Evolutionary conservation across 2,888 invertebrate species (phyloP), one percentile per base, ranked within the genome.

Genomic region (Carterocephalus palaemon): DNA sequence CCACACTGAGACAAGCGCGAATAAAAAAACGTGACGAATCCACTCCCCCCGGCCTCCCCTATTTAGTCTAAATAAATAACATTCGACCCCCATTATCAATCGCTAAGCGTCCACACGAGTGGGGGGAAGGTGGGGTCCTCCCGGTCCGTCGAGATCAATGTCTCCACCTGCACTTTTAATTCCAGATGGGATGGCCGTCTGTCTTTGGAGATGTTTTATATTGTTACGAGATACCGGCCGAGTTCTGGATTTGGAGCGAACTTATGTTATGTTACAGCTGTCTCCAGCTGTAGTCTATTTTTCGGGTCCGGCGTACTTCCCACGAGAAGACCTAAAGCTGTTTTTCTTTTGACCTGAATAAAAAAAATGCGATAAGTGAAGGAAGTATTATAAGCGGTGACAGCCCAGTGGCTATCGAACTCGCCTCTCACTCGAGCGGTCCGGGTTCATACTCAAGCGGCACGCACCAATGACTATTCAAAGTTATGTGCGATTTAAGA

Each of bases 111-210:
- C 52, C 52, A 50, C 50, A 51, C 52, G 47, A 48, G 61, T 49
- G 57, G 39, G 55, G 53, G 52, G 56, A 54, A 48, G 55, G 57
- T 49, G 59, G 55, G 59, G 54, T 64, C 71, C 74, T 72, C 75
- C 77, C 76, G 64, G 72, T 76, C 77, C 76, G 64, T 36, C 31
- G 82, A 81, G 85, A 85, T 84, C 86, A 85, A 84, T 78, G 73
- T 64, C 73, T 72, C 80, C 82, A 86, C 85, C 83, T 87, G 84
- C 80, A 84, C 75, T 85, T 86, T 85, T 86, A 83, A 81, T 75
- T 80, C 66, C 66, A 62, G 53, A 54, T 50, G 57, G 56, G 43
- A 36, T 15, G 49, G 46, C 53, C 50, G 57, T 54, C 57, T 61
- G 57, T 60, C 59, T 59, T 57, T 54, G 39, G 56, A 57, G 53